phyloP scores from a whole-genome alignment of 2,888 invertebrate genomes.

The Thera obeliscata region DNA sequence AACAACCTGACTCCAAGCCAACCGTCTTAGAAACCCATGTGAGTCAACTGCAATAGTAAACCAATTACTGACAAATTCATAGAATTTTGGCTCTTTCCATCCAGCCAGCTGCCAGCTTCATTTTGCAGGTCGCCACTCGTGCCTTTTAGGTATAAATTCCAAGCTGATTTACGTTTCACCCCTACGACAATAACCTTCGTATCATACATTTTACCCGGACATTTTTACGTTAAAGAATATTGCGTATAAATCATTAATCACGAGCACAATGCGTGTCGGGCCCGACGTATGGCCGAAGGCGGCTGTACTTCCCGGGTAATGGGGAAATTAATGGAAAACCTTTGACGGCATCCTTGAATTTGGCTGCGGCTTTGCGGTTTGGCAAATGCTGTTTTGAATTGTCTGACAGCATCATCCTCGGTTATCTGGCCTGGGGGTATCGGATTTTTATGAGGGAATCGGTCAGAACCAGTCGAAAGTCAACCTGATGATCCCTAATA shows the following conservation, averaged over 20 bases:
- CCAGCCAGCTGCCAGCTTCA: too few relatives aligned
- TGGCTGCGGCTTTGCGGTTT: slow-evolving; percentile 24
- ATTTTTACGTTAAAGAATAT: slow-evolving; percentile 72
- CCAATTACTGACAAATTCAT: too few relatives aligned
- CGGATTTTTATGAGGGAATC: background rate
- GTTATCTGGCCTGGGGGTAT: background rate
- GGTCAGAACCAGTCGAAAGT: too few relatives aligned
- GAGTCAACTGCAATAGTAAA: too few relatives aligned
- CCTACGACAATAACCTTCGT: slow-evolving; percentile 41
- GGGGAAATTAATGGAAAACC: slow-evolving; percentile 76
- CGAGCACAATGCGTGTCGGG: slow-evolving; percentile 77
- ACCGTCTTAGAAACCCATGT: too few relatives aligned
- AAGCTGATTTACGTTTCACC: slow-evolving; percentile 37
- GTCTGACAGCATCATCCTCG: background rate
- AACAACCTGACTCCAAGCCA: too few relatives aligned
- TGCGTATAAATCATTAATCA: slow-evolving; percentile 80
- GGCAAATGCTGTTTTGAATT: background rate
- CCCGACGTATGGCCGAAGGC: slow-evolving; percentile 71
- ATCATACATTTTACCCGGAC: slow-evolving; percentile 51
- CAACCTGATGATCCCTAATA: too few relatives aligned
- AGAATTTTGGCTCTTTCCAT: too few relatives aligned
- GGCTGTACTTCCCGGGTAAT: slow-evolving; percentile 73
- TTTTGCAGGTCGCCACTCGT: too few relatives aligned
- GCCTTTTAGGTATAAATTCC: background rate
- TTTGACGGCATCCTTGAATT: slow-evolving; percentile 36